Percentiles rank a stretch among this genome's conserved stretches.
These are phyloP conservation scores for Todiramphus chloris DNA, from an alignment of 2,113 vertebrate species.

Conservation along the genomic window DNA sequence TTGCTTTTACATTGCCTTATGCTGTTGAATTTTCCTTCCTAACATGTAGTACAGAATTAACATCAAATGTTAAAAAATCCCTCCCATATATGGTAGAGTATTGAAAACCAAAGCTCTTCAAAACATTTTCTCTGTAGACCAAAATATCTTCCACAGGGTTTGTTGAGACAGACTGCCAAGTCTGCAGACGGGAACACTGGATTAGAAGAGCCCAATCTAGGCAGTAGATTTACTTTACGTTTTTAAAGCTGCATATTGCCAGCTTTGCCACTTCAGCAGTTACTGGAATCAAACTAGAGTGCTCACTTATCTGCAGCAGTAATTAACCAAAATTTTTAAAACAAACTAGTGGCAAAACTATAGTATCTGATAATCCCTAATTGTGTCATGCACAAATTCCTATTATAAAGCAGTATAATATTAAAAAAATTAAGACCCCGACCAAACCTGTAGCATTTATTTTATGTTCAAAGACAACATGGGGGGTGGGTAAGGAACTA, in stretches of 20 bases:
- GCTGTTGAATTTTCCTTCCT: not conserved
- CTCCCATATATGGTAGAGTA: conserved; percentile 61
- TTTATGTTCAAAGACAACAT: not conserved
- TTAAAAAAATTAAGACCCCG: too few species aligned
- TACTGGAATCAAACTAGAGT: not conserved
- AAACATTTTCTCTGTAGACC: conserved; percentile 54
- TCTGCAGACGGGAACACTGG: conserved; percentile 10
- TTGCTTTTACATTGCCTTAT: not conserved
- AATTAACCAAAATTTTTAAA: not conserved
- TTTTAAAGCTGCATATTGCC: not conserved
- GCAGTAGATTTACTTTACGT: not conserved
- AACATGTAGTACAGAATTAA: conserved; percentile 35
- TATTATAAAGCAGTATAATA: not conserved
- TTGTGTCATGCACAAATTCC: not conserved
- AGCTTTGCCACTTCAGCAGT: not conserved
- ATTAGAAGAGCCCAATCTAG: not conserved
- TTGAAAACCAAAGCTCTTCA: conserved; percentile 47
- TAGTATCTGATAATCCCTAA: not conserved
- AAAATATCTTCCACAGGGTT: conserved; percentile 33
- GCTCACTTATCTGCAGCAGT: not conserved
- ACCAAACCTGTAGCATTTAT: not conserved
- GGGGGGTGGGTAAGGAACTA: not conserved
- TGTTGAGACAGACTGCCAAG: conserved; percentile 41
- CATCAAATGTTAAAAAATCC: conserved; percentile 43
- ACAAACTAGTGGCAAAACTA: not conserved